Evolutionary conservation across 2,113 vertebrate species (phyloP).

Genomic region (Cinclus cinclus): DNA sequence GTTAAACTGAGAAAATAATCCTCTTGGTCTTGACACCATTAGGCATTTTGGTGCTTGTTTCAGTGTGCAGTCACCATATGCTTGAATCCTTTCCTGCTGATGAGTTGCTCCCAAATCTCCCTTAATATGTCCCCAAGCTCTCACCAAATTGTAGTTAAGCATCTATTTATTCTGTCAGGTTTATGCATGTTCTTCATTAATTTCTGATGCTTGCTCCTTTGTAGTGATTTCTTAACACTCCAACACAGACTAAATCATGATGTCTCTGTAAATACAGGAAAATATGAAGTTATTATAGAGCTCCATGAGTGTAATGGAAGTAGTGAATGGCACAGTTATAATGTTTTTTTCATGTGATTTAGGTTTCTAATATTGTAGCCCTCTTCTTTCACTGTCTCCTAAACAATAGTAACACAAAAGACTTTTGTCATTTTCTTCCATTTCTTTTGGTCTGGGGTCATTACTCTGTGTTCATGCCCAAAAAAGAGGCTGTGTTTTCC

Average conservation of each 20-base stretch:
- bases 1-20: neutral
- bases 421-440: neutral
- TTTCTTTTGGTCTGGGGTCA: neutral
- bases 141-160: conserved; percentile 1
- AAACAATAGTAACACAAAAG: neutral
- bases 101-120: neutral
- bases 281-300: neutral
- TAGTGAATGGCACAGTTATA: neutral
- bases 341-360: neutral
- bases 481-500: neutral
- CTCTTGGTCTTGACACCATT: neutral
- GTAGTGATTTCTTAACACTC: conserved; percentile 2
- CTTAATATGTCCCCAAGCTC: neutral
- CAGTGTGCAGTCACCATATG: neutral
- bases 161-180: conserved; percentile 21
- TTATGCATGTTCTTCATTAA: conserved; percentile 17
- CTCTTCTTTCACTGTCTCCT: neutral
- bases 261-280: neutral
- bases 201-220: conserved; percentile 11
- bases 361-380: neutral
- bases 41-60: neutral
- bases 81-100: conserved; percentile 1
- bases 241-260: neutral
- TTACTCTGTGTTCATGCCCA: neutral
- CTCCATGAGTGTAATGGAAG: neutral